Conservation (phyloP, 2,797 vertebrate genomes). For the Zalophus californianus region DNA sequence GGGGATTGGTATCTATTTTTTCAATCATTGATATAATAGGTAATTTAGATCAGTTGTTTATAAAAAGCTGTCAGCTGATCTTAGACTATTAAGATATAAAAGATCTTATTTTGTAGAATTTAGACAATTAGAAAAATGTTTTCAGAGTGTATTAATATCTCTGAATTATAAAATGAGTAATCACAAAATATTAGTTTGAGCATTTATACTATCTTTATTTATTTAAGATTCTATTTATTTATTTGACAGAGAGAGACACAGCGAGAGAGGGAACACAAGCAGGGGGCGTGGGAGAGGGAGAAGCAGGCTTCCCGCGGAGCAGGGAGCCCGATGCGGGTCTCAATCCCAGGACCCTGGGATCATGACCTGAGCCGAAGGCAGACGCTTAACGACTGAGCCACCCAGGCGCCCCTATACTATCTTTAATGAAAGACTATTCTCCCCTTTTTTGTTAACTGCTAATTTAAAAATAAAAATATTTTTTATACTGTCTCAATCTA, state of each 20-base stretch:
- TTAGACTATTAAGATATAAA: constrained; percentile 37
- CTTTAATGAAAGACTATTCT: background rate
- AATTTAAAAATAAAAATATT: background rate
- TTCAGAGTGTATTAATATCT: background rate
- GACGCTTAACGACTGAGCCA: no score
- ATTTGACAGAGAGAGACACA: no score
- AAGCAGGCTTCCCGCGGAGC: no score
- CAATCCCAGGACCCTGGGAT: no score
- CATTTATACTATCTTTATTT: background rate
- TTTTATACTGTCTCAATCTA: background rate
- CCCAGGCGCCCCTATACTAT: background rate
- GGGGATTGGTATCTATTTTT: constrained; percentile 37
- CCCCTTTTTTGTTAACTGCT: background rate
- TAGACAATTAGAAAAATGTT: background rate
- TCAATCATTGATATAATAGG: constrained; percentile 21
- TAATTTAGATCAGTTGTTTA: constrained; percentile 36
- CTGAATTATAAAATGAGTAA: background rate
- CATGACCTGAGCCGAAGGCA: no score
- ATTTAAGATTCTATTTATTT: no score
- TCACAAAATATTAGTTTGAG: background rate
- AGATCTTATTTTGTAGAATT: constrained; percentile 12
- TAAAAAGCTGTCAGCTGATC: background rate
- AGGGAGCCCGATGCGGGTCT: no score
- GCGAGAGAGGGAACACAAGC: no score
- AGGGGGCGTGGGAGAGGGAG: no score